Base-by-base conservation (phyloP, 2,113 vertebrate genomes). In the Crotalus viridis region DNA sequence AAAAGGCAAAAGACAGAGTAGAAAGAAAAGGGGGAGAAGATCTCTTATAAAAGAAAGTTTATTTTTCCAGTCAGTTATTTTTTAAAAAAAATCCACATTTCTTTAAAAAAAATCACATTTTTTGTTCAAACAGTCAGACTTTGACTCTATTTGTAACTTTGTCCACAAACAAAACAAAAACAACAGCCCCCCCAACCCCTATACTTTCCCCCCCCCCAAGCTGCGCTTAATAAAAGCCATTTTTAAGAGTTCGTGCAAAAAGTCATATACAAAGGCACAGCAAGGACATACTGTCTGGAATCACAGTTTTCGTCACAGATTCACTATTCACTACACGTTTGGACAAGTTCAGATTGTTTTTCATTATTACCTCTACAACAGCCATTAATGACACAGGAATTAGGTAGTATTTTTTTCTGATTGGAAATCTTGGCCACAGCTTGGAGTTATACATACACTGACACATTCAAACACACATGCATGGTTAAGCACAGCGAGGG, bases 41-140 rank as follows among this genome's bases (percentile, higher is more conserved):
- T 96, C 97, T 97, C 97, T 98, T 99, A 98, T 98, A 99, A 98
- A 99, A 99, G 97, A 99, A 99, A 99, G 98, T 99, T 99, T 99
- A 99, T 98, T 99, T 98, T 99, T 99, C 98, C 98, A 99, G 98
- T 99, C 98, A 98, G 97, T 95, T 97, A 97, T 97, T 97, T 97
- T 97, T 97, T 96, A 99, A 99, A 99, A 97, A 98, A 98, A 98
- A 98, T 39, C 74, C 33, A 81, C 74, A 81, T 81, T 85, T 90
- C 61, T 89, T 57, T 3, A 43, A 88, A 88, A 87, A 88, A 88
- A 97, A 98, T 98, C 98, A 98, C 98, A 98, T 98, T 85, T 74
- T 93, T 98, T 97, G 98, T 97, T 98, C 98, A 97, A 98, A 98
- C 98, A 98, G 97, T 97, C 98, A 98, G 97, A 98, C 98, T 97